phyloP scores from a whole-genome alignment of 2,888 invertebrate species.

The Ecliptopera silaceata region DNA sequence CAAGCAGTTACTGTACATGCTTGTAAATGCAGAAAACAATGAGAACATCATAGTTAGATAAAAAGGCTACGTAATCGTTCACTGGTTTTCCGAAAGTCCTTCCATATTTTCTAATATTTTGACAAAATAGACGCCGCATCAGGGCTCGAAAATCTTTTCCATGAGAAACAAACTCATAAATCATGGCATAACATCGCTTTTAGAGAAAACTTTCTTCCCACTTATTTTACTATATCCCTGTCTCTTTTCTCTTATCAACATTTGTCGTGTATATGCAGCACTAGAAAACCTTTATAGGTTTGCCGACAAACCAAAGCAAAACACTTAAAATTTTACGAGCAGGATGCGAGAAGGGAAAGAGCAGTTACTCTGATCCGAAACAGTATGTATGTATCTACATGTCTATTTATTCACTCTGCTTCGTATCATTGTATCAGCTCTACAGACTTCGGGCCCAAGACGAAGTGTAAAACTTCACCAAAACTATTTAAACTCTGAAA shows the following conservation, averaged over 20 bases:
- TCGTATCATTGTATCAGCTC: too few relatives aligned
- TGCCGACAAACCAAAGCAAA: slow-evolving; percentile 43
- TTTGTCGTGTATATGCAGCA: slow-evolving; percentile 22
- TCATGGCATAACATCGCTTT: too few relatives aligned
- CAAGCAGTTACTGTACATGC: slow-evolving; percentile 2
- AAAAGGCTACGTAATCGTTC: too few relatives aligned
- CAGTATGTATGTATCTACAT: slow-evolving; percentile 14
- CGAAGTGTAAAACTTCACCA: neutral
- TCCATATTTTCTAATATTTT: too few relatives aligned
- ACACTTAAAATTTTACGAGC: slow-evolving; percentile 52
- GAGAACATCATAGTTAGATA: slow-evolving; percentile 1
- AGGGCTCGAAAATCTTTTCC: too few relatives aligned
- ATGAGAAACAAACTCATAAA: too few relatives aligned
- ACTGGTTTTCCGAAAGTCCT: too few relatives aligned
- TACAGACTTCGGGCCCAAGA: too few relatives aligned
- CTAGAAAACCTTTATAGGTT: slow-evolving; percentile 34
- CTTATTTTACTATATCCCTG: too few relatives aligned
- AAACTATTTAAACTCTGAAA: neutral
- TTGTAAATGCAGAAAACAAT: neutral
- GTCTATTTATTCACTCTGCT: too few relatives aligned
- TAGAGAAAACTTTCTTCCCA: neutral
- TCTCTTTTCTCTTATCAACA: neutral
- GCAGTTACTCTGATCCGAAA: slow-evolving; percentile 35
- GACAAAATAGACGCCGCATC: too few relatives aligned
- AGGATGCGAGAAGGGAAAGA: slow-evolving; percentile 43